Evolutionary conservation across 2,113 vertebrate species (phyloP), one percentile per base, ranked within the genome.

Genomic region (Syngnathus scovelli): DNA sequence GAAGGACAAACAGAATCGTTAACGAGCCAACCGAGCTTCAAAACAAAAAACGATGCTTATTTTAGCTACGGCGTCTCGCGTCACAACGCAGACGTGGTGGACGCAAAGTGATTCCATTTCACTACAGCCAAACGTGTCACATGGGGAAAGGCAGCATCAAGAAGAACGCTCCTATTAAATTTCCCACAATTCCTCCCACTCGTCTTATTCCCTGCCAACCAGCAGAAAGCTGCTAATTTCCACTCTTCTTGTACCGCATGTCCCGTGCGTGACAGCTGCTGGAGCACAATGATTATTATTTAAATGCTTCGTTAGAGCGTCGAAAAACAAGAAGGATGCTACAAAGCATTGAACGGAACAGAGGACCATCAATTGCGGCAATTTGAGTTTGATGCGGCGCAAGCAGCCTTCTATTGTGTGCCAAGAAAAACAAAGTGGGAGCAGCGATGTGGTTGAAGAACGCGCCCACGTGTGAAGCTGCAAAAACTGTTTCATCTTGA

Each of bases 231-330:
- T 27, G 39, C 61, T 46, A 66, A 68, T 69, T 68, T 65, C 61
- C 67, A 69, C 18, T 55, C 59, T 70, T 70, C 66, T 44, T 63
- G 61, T 46, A 49, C 58, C 49, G 70, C 65, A 71, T 55, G n/a
- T n/a, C 7, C 37, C 61, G 27, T 61, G 33, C 68, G 70, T 76
- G 82, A 83, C 83, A 84, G 76, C 75, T 73, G 70, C 69, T 71
- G 51, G 59, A 76, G 75, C 27, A 39, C 56, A 64, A 48, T 59
- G 66, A 74, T 81, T 75, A 70, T 54, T 74, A 27, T 27, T 62
- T 51, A 19, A 49, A 39, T 61, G 71, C 72, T 78, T 54, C 63
- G 33, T 67, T 46, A 6, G 65, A 71, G 61, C 59, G 60, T 41
- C n/a, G 21, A 55, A 66, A 73, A 76, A 60, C 18, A n/a, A 46